Conservation (phyloP, 1,140 invertebrate genomes). For the Halyomorpha halys region DNA sequence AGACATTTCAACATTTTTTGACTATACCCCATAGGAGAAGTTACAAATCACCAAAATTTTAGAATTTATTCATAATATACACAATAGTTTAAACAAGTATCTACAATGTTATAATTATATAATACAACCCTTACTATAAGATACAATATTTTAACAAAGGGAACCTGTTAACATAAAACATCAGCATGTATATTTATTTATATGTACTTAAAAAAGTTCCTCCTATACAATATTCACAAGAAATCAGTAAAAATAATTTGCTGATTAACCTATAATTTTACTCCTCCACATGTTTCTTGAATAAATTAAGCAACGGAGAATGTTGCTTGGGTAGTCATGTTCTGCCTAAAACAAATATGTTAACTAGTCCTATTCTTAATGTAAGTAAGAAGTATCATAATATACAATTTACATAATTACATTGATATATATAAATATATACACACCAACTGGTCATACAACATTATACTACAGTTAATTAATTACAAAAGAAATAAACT, state of each 20-base stretch:
- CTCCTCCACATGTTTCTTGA: not conserved
- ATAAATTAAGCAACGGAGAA: conserved; percentile 25
- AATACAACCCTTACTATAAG: too few species aligned
- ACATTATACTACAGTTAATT: not conserved
- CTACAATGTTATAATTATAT: conserved; percentile 5
- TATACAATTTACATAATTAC: conserved; percentile 8
- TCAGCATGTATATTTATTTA: too few species aligned
- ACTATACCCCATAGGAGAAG: conserved; percentile 10
- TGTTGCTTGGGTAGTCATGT: conserved; percentile 24
- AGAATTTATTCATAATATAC: conserved; percentile 4
- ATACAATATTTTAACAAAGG: too few species aligned
- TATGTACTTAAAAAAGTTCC: not conserved
- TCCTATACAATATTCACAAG: conserved; percentile 18
- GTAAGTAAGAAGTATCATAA: not conserved
- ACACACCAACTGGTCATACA: not conserved
- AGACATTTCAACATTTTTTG: conserved; percentile 8
- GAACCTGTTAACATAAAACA: too few species aligned
- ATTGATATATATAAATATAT: conserved; percentile 1
- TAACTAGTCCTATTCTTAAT: conserved; percentile 8
- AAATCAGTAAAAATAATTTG: conserved; percentile 6
- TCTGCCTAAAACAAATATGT: conserved; percentile 26
- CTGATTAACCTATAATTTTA: not conserved
- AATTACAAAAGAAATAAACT: not conserved
- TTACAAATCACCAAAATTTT: conserved; percentile 13
- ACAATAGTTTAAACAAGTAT: conserved; percentile 11